phyloP scores from a whole-genome alignment of 2,888 invertebrate genomes.

The Chouioia cunea region DNA sequence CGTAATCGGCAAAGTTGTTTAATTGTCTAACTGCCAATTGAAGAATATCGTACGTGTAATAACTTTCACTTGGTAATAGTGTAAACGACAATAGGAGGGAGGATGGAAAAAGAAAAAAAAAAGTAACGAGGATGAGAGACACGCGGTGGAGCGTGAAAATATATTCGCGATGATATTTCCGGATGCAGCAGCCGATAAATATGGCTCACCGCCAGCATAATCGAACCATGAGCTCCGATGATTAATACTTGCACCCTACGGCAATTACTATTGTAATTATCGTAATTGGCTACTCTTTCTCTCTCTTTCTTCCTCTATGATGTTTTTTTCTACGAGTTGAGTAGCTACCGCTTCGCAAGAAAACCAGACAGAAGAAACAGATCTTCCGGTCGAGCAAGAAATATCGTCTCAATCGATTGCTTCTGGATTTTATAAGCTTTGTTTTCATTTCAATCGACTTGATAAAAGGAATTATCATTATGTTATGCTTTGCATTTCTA shows the following conservation, averaged over 20 bases:
- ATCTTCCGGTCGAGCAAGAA: no score
- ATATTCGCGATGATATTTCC: conserved; percentile 13
- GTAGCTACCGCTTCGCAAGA: neutral
- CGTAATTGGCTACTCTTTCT: conserved; percentile 53
- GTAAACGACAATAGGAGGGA: conserved; percentile 46
- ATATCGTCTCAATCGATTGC: no score
- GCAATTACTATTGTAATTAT: conserved; percentile 61
- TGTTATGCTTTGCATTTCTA: no score
- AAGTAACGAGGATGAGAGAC: conserved; percentile 43
- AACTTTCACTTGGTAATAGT: conserved; percentile 1
- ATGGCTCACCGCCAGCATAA: conserved; percentile 15
- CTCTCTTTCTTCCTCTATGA: conserved; percentile 47
- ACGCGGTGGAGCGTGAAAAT: conserved; percentile 28
- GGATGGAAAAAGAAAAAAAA: conserved; percentile 12
- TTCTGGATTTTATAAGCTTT: no score
- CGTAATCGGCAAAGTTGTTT: no score
- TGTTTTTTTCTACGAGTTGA: neutral
- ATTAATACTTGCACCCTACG: conserved; percentile 1
- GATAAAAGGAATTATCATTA: no score
- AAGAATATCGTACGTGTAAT: no score
- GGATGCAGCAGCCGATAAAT: conserved; percentile 12
- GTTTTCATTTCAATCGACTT: no score
- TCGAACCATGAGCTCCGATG: conserved; percentile 27
- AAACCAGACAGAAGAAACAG: no score
- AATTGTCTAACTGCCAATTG: no score